A percentile compares a stretch with the other conserved stretches of the same genome.
Evolutionary conservation across 2,888 invertebrate species (phyloP).

Genomic region (Dusona sp.): DNA sequence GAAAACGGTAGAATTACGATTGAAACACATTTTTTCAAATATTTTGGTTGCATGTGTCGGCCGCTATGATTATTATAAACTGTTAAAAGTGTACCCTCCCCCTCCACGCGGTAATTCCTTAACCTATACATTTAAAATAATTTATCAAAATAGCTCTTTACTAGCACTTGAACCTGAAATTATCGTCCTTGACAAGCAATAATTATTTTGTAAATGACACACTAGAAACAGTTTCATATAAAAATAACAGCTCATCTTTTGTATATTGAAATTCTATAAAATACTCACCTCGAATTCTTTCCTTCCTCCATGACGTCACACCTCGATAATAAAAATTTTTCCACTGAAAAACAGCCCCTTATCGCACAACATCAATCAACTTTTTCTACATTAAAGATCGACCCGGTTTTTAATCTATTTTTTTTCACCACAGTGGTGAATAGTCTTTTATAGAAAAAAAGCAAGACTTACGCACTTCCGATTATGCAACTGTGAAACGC

Average conservation of each 20-base stretch:
- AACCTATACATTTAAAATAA: not conserved
- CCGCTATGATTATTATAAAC: not conserved
- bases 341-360: not conserved
- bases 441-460: conserved; percentile 39
- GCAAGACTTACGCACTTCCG: conserved; percentile 6
- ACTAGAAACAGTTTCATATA: not conserved
- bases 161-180: not conserved
- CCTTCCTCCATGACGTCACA: conserved; percentile 51
- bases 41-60: not conserved
- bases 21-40: not conserved
- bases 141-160: not conserved
- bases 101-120: not conserved
- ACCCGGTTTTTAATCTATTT: not conserved
- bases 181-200: not conserved
- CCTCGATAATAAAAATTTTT: conserved; percentile 10
- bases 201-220: not conserved
- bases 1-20: not conserved
- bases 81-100: not conserved
- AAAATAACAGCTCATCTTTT: not conserved
- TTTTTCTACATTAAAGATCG: not conserved
- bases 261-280: conserved; percentile 9
- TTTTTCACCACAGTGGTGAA: conserved; percentile 18
- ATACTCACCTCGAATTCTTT: conserved; percentile 50
- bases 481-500: conserved; percentile 34
- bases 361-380: not conserved